Evolutionary conservation across 2,888 invertebrate genomes (phyloP), one percentile per base, ranked within the genome.

Genomic region (Drosophila paucipuncta): DNA sequence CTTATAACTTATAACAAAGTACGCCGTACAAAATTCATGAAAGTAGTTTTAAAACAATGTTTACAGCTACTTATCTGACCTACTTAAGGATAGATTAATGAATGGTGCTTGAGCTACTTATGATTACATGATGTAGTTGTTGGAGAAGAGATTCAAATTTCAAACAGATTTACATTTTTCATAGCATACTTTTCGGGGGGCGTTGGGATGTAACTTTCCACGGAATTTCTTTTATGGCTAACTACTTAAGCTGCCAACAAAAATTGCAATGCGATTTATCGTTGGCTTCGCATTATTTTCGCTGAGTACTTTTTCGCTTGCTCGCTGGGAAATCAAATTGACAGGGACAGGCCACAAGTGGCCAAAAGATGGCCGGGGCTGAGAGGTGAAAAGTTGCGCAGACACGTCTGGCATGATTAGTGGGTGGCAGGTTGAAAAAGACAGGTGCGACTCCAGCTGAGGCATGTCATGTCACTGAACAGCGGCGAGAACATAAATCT

Each of bases 311-410:
- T 80, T 73, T 70, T 16, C 30, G 69, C 54, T 62, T 31, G 60
- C 66, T 55, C 33, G n/a, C 35, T 57, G 67, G 39, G 49, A 83
- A 88, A 83, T 81, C 82, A 75, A 89, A 89, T 85, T 87, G 84
- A 89, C 83, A 82, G 75, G 64, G 90, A 89, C 90, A 78, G 78
- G 81, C 73, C 73, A 73, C 73, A 88, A 85, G 83, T 80, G 83
- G 72, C 71, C 53, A 64, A 39, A 30, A 16, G 9, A 13, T 4
- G n/a, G 50, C n/a, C 6, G 16, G 39, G 43, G 43, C 39, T 30
- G 18, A 16, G 43, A 25, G 58, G 18, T 31, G 39, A 61, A 69
- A 62, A 64, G 60, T 69, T 57, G 54, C 53, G 39, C 68, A 80
- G 83, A 81, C 81, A 73, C 68, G 83, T 80, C 81, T 54, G 62